Evolutionary conservation across 2,797 vertebrate species (phyloP).

Genomic region (Linurgus olivaceus): DNA sequence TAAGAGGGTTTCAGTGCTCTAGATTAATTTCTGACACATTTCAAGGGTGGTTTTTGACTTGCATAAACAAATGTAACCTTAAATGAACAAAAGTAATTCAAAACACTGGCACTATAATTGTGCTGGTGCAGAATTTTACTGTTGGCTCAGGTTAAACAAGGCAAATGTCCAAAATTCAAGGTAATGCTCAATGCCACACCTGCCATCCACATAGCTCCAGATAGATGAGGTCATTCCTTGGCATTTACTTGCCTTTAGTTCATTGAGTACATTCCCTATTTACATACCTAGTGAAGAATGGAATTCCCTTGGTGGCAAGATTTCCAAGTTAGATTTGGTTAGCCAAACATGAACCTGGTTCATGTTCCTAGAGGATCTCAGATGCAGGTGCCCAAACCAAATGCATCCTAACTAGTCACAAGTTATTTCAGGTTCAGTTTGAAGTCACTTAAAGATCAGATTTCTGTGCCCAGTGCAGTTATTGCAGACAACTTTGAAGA

Average conservation of each 20-base stretch:
- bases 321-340: background rate
- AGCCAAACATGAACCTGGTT: background rate
- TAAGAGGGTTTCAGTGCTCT: background rate
- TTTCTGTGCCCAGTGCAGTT: background rate
- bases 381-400: background rate
- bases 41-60: background rate
- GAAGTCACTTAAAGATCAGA: background rate
- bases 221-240: slow-evolving; percentile 11
- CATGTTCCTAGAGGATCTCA: background rate
- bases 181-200: background rate
- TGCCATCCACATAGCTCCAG: background rate
- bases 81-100: background rate
- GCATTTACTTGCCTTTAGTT: background rate
- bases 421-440: background rate
- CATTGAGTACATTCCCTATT: background rate
- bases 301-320: background rate
- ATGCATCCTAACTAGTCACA: background rate
- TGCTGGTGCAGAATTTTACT: background rate
- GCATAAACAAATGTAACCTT: background rate
- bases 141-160: background rate
- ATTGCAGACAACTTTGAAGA: background rate
- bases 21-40: background rate
- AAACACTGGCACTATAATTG: background rate
- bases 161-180: background rate
- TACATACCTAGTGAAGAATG: background rate